Percentiles rank a stretch among this genome's conserved stretches.
Evolutionary conservation across 2,797 vertebrate species (phyloP).

Genomic region (Bucorvus abyssinicus): DNA sequence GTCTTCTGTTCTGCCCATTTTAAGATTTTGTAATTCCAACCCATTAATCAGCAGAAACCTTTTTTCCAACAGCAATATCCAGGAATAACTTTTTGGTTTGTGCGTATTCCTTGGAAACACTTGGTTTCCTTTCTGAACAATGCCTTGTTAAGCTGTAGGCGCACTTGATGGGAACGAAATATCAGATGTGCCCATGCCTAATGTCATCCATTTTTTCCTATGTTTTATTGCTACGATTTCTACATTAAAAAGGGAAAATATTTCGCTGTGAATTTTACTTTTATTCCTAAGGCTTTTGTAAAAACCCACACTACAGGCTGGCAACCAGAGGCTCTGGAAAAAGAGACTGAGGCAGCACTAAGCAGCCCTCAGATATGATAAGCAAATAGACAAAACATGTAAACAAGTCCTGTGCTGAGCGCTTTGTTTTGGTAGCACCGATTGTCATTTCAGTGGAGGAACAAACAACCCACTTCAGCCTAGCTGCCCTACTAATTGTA

Average conservation of each 20-base stretch:
- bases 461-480: constrained; percentile 27
- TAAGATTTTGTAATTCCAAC: background rate
- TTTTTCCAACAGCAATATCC: background rate
- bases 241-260: background rate
- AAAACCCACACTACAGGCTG: background rate
- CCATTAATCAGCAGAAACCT: background rate
- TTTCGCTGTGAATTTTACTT: background rate
- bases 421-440: constrained; percentile 26
- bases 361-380: constrained; percentile 47
- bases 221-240: background rate
- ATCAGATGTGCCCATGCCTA: background rate
- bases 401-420: constrained; percentile 51
- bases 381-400: constrained; percentile 43
- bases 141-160: background rate
- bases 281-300: background rate
- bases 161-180: background rate
- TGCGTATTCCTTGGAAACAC: background rate
- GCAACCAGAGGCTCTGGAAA: constrained; percentile 15
- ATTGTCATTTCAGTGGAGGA: constrained; percentile 34
- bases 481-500: constrained; percentile 4
- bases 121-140: background rate
- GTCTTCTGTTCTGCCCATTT: background rate
- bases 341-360: constrained; percentile 33
- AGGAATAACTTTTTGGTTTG: background rate
- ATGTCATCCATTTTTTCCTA: background rate